Evolutionary conservation across 2,888 invertebrate species (phyloP).

Genomic region (Andrena bucephala): DNA sequence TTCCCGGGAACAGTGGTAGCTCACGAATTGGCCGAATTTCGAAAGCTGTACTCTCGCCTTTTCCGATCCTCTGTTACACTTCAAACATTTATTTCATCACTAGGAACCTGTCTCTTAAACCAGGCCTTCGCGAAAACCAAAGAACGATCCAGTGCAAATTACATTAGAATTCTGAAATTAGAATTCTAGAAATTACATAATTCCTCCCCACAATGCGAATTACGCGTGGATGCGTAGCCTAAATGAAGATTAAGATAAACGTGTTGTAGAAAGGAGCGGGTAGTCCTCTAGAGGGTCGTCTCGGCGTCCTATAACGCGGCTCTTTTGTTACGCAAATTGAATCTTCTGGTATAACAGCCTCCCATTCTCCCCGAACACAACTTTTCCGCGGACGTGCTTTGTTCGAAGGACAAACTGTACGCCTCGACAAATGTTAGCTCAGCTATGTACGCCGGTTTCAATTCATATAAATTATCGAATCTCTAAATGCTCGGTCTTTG

Average conservation of each 20-base stretch:
- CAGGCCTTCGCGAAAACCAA: background rate
- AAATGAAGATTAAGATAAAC: constrained; percentile 7
- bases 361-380: background rate
- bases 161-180: background rate
- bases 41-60: background rate
- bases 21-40: constrained; percentile 52
- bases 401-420: background rate
- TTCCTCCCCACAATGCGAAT: background rate
- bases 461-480: constrained; percentile 10
- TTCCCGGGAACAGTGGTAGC: constrained; percentile 21
- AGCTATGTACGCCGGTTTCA: background rate
- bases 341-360: constrained; percentile 45
- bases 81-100: too few species aligned
- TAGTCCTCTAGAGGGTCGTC: constrained; percentile 14
- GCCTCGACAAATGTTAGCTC: constrained; percentile 21
- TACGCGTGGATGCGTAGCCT: background rate
- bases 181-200: too few species aligned
- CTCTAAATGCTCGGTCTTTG: background rate
- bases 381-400: background rate
- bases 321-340: constrained; percentile 71
- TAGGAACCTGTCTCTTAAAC: too few species aligned
- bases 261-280: background rate
- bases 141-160: background rate
- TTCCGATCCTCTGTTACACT: background rate
- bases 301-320: constrained; percentile 55